These are phyloP conservation scores for Sturnus vulgaris DNA, from an alignment of 2,113 vertebrate species.

Conservation along the genomic window DNA sequence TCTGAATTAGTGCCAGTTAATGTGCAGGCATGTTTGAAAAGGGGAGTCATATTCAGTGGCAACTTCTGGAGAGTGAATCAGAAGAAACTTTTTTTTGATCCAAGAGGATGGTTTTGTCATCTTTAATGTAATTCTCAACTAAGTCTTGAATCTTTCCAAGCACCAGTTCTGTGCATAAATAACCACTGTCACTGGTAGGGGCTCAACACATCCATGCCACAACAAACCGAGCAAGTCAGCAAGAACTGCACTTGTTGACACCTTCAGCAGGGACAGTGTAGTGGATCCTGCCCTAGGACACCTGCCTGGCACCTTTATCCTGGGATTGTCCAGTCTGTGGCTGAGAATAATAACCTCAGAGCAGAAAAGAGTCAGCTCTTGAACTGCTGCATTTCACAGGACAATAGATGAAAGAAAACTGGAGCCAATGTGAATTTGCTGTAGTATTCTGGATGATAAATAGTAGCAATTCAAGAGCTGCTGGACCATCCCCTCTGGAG, in stretches of 20 bases:
- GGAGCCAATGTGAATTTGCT: background rate
- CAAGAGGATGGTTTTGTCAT: conserved; percentile 3
- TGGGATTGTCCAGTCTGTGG: background rate
- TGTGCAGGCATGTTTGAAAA: background rate
- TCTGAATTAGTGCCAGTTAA: conserved; percentile 38
- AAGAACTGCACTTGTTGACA: background rate
- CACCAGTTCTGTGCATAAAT: background rate
- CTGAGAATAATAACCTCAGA: background rate
- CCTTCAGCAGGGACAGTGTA: background rate
- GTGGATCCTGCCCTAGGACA: background rate
- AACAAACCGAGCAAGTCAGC: background rate
- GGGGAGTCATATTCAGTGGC: conserved; percentile 20
- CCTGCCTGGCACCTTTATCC: background rate
- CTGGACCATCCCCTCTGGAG: background rate
- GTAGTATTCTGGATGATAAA: background rate
- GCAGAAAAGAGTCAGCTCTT: background rate
- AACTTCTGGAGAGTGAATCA: conserved; percentile 4
- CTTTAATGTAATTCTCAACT: conserved; percentile 20
- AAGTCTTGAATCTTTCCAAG: background rate
- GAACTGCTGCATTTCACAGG: background rate
- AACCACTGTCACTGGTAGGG: background rate
- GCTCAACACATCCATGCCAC: background rate
- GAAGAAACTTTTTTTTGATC: conserved; percentile 7
- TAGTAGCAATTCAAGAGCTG: background rate
- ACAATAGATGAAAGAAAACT: background rate